Evolutionary conservation across 2,113 vertebrate genomes (phyloP), one percentile per base, ranked within the genome.

Genomic region (Collichthys lucidus): DNA sequence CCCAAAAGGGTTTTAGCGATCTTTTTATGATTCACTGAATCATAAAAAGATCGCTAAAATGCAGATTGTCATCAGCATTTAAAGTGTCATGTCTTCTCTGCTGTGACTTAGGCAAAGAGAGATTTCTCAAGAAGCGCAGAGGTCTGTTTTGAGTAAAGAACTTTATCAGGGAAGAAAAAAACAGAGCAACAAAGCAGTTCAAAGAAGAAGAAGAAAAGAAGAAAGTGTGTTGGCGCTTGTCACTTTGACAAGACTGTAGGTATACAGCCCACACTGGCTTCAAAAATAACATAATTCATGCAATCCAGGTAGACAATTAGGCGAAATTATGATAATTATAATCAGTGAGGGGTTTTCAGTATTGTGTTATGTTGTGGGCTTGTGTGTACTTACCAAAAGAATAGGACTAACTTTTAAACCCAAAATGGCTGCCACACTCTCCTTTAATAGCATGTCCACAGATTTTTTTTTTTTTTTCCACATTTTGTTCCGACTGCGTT

Each of bases 271-370:
- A 93, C 89, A 89, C 73, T 10, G 11, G 71, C 83, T 74, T 85
- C 79, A 88, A 69, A 88, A 92, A 92, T 86, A 92, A 76, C 84
- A 90, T 69, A 84, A 89, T 87, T 80, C 83, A 83, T 90, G 78
- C 83, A 78, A 73, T 77, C 72, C 75, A 82, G 78, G 84, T 78
- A 57, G 60, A 89, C 85, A 90, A 89, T 92, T 90, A 89, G 71
- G 64, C 63, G 59, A 84, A 90, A 94, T 91, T 87, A 88, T 86
- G 84, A 86, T 86, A 87, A 91, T 94, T 93, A 91, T 84, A 90
- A 87, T 87, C 85, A 87, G 74, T 75, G 74, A 74, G 69, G 60
- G 80, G 77, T 69, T 77, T 88, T 49, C 24, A 59, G 44, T 64
- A 20, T 82, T 87, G 29, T 81, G 67, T 76, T 46, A 35, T 70